Evolutionary conservation across 2,797 vertebrate genomes (phyloP).

Genomic region (Lepidocolaptes lacrymiger): DNA sequence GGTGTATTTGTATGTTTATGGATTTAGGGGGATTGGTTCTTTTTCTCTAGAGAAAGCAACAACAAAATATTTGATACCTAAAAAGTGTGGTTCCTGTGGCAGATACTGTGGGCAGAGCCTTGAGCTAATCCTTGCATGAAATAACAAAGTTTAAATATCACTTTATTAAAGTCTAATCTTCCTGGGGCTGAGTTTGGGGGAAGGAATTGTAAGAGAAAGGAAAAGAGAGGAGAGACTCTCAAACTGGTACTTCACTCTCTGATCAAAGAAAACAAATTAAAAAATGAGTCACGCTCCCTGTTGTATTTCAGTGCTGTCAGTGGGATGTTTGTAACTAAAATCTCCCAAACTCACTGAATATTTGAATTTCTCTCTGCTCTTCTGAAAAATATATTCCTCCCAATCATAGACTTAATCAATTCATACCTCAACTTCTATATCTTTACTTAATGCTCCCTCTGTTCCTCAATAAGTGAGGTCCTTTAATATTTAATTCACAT

Average conservation of each 20-base stretch:
- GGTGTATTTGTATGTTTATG: accelerated
- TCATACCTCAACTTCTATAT: background rate
- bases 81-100: background rate
- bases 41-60: background rate
- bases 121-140: accelerated
- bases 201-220: background rate
- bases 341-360: background rate
- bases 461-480: background rate
- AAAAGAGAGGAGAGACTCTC: background rate
- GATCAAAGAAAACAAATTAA: background rate
- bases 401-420: background rate
- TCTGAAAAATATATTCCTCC: background rate
- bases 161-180: background rate
- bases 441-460: background rate
- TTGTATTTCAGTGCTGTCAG: background rate
- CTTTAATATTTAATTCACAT: background rate
- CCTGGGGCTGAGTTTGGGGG: background rate
- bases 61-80: background rate
- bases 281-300: accelerated
- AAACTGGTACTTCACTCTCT: background rate
- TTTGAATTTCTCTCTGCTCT: background rate
- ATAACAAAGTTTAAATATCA: background rate
- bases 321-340: background rate
- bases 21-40: background rate
- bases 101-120: background rate